Percentiles rank a stretch among this genome's conserved stretches.
Evolutionary conservation across 2,797 vertebrate genomes (phyloP).

Genomic region (Pseudomugil tenellus): DNA sequence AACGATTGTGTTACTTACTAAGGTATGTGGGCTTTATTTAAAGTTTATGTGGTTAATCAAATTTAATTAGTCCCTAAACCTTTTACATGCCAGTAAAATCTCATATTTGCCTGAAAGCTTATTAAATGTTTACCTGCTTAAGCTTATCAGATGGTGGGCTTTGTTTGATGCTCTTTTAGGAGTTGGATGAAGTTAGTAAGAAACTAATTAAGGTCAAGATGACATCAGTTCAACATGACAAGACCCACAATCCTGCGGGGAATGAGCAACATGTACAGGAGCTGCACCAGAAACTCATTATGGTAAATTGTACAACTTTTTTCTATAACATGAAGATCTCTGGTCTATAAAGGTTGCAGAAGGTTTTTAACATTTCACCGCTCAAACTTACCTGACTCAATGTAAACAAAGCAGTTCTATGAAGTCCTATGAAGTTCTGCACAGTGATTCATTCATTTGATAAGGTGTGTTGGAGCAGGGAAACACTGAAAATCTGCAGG

Average conservation of each 20-base stretch:
- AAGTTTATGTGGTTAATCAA: not conserved
- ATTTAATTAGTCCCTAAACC: not conserved
- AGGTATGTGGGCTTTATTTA: slow-evolving; percentile 75
- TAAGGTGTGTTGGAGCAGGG: too few species aligned
- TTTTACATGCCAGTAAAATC: not conserved
- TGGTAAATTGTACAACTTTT: slow-evolving; percentile 67
- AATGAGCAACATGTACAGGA: slow-evolving; percentile 87
- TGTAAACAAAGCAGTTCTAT: too few species aligned
- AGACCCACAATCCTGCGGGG: slow-evolving; percentile 74
- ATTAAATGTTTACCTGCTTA: not conserved
- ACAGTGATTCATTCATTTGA: too few species aligned
- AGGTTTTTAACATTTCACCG: not conserved
- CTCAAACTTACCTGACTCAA: not conserved
- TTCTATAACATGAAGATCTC: not conserved
- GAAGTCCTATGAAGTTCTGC: too few species aligned
- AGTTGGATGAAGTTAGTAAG: slow-evolving; percentile 85
- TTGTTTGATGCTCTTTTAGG: slow-evolving; percentile 71
- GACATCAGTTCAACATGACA: slow-evolving; percentile 77
- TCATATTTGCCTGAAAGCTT: not conserved
- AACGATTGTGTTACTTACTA: slow-evolving; percentile 83
- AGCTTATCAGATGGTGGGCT: not conserved
- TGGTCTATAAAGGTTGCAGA: too few species aligned
- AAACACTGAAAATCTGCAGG: too few species aligned
- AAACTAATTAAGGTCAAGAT: slow-evolving; percentile 89
- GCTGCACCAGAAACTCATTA: slow-evolving; percentile 85